phyloP scores from a whole-genome alignment of 2,888 invertebrate species.

The Sceliomorpha sp. region DNA sequence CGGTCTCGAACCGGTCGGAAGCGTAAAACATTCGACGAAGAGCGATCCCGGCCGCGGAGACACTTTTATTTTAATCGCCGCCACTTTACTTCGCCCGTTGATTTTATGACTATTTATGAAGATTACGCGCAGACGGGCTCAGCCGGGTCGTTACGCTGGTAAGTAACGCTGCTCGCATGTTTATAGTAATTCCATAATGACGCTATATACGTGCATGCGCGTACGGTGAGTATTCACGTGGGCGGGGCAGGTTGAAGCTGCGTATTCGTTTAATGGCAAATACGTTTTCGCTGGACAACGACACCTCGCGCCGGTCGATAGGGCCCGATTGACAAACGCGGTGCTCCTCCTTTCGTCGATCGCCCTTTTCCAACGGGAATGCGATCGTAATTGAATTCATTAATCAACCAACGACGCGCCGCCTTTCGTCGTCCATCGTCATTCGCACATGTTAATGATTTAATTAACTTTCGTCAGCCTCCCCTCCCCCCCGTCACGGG shows the following conservation, averaged over 20 bases:
- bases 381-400: constrained; percentile 2
- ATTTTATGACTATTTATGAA: constrained; percentile 64
- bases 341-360: neutral
- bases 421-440: neutral
- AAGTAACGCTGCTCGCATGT: constrained; percentile 20
- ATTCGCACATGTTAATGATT: neutral
- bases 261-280: constrained; percentile 62
- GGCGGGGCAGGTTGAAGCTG: constrained; percentile 62
- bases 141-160: constrained; percentile 14
- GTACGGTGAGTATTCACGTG: constrained; percentile 51
- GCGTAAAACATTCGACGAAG: constrained; percentile 21
- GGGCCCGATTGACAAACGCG: neutral
- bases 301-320: constrained; percentile 51
- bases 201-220: constrained; percentile 35
- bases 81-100: constrained; percentile 56
- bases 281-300: constrained; percentile 37
- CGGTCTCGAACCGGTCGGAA: constrained; percentile 21
- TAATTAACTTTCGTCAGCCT: neutral
- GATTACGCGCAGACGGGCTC: constrained; percentile 48
- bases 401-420: neutral
- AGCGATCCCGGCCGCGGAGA: constrained; percentile 39
- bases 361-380: neutral
- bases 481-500: too few species aligned
- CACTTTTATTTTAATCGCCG: constrained; percentile 58
- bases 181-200: constrained; percentile 46